phyloP scores from a whole-genome alignment of 2,888 invertebrate species.

The Lithodes maja region DNA sequence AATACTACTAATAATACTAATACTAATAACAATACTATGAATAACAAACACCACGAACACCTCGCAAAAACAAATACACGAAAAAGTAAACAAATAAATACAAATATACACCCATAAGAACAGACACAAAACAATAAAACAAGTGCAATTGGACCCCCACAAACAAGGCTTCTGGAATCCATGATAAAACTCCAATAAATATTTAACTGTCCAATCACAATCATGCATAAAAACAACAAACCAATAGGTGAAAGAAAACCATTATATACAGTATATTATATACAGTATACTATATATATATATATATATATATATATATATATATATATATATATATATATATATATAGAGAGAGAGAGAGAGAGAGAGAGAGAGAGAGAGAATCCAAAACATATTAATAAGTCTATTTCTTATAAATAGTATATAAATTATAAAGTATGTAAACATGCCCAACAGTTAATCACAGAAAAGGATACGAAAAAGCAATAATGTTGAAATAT shows the following conservation, averaged over 20 bases:
- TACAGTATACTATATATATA: no score
- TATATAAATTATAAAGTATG: no score
- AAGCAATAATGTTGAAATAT: no score
- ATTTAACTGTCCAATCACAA: not conserved
- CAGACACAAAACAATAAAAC: not conserved
- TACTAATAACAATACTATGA: not conserved
- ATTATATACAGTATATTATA: no score
- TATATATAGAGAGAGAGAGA: not conserved
- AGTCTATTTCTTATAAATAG: no score
- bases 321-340: not conserved
- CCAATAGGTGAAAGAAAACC: not conserved
- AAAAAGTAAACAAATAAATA: not conserved
- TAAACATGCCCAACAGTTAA: no score
- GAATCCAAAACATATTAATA: no score
- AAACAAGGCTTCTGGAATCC: slow-evolving; percentile 29
- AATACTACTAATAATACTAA: no score
- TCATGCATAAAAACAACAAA: not conserved
- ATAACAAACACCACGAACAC: not conserved
- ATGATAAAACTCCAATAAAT: not conserved
- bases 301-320: not conserved
- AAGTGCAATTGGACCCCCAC: not conserved
- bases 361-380: slow-evolving; percentile 10
- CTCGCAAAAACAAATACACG: not conserved
- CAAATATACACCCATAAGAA: not conserved
- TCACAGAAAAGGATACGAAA: no score